Base-by-base conservation (phyloP, 2,113 vertebrate species). In the Bos javanicus region DNA sequence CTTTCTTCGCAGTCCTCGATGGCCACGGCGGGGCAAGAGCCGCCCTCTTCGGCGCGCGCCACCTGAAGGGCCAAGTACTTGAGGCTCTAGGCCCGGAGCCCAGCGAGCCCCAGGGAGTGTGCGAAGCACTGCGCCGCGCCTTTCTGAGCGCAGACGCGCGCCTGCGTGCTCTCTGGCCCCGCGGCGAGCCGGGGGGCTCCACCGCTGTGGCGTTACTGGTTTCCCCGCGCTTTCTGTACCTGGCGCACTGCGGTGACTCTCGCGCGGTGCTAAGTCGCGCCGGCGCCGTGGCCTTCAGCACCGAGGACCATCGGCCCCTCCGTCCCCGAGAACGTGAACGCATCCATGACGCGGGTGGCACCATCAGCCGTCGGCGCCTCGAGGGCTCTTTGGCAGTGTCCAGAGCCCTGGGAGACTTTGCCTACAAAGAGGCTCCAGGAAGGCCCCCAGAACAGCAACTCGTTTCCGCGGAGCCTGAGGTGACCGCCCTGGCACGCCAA, bases 351-450 rank as follows among this genome's bases (percentile, higher is more conserved):
- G 99, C 99, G 0, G 99, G 99, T 0, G 99, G 99, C 95, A 99
- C 98, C 0, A 99, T 99, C 90, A 98, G 98, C 57, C 98, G 99
- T 95, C 98, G 99, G 94, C 98, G 99, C 6, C 97, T 99, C 90
- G 99, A 99, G 3, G 99, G 99, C 82, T 99, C 99, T 0, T 97
- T 99, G 98, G 99, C 99, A 0, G 99, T 99, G 46, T 99, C 99
- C 21, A 98, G 99, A 15, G 99, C 99, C 0, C 98, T 99, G 78
- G 99, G 99, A 1, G 99, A 99, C 98, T 99, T 99, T 94, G 98
- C 98, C 97, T 99, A 99, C 98, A 99, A 99, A 98, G 98, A 99
- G 67, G 99, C 98, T 1, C 99, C 99, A 62, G 99, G 99, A 98
- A 98, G 99, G 93, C 96, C 98, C 3, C 99, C 99, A 64, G 99